A percentile compares a stretch with the other conserved stretches of the same genome.
phyloP scores from a whole-genome alignment of 2,113 vertebrate species.

The Calidris pygmaea region DNA sequence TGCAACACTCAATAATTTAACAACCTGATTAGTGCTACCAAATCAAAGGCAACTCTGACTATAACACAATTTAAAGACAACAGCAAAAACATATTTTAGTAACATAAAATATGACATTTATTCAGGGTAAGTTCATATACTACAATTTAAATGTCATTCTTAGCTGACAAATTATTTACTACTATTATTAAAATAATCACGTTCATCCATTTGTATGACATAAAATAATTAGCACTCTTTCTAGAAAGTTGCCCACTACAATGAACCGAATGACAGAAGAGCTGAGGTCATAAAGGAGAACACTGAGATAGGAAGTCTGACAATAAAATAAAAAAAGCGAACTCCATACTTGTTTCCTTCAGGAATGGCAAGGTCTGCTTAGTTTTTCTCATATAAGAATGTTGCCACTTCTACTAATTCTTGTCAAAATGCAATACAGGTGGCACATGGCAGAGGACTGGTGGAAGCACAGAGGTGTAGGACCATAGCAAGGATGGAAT shows the following conservation, averaged over 20 bases:
- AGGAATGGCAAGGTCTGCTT: neutral
- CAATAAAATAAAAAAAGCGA: neutral
- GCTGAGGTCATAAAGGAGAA: neutral
- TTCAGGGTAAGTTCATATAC: neutral
- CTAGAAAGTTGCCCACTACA: neutral
- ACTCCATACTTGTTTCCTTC: neutral
- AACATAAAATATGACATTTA: neutral
- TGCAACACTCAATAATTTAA: conserved; percentile 2
- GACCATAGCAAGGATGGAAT: neutral
- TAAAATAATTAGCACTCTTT: neutral
- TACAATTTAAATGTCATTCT: neutral
- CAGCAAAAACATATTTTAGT: neutral
- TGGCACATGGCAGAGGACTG: neutral
- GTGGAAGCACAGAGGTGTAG: neutral
- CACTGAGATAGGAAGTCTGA: neutral
- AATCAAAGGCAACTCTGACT: neutral
- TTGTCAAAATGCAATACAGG: neutral
- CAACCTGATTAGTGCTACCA: neutral
- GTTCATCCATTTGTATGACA: neutral
- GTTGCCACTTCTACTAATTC: neutral
- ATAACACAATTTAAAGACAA: neutral
- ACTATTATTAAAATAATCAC: neutral
- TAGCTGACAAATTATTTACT: neutral
- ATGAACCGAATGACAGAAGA: neutral
- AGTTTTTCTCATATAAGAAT: neutral